Conservation (phyloP, 2,113 vertebrate species). For the Amphiprion percula region DNA sequence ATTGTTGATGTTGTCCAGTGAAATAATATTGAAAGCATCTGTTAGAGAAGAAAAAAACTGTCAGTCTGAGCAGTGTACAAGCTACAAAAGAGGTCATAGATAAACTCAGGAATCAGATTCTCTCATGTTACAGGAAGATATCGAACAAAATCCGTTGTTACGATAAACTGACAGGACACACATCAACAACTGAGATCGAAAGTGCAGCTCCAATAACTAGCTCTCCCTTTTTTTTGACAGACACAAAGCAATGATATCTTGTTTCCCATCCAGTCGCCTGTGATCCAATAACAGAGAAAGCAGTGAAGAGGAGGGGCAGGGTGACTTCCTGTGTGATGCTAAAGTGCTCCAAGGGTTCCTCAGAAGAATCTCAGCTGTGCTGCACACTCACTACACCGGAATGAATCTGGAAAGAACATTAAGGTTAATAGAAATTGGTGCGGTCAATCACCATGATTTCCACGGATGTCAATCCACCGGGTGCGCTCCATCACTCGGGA, state of each 20-base stretch:
- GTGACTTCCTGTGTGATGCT: conserved; percentile 45
- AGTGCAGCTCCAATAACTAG: conserved; percentile 18
- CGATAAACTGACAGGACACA: conserved; percentile 4
- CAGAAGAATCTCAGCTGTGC: conserved; percentile 5
- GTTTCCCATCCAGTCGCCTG: conserved; percentile 57
- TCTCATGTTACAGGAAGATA: conserved; percentile 21
- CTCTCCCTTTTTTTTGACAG: conserved; percentile 23
- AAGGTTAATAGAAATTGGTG: too few relatives aligned
- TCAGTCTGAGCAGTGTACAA: conserved; percentile 4
- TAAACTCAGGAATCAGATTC: conserved; percentile 11
- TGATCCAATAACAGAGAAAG: conserved; percentile 48
- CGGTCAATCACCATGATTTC: conserved; percentile 91
- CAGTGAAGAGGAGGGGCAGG: background rate
- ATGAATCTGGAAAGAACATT: background rate
- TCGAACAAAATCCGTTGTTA: conserved; percentile 4
- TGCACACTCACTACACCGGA: background rate
- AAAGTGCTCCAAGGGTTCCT: conserved; percentile 22
- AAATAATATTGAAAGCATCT: conserved; percentile 97
- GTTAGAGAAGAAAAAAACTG: conserved; percentile 58
- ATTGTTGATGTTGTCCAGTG: conserved; percentile 90
- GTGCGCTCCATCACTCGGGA: conserved; percentile 94
- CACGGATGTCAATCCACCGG: conserved; percentile 96
- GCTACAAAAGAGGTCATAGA: background rate
- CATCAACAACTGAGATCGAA: conserved; percentile 8
- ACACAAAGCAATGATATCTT: conserved; percentile 37